A percentile compares a stretch with the other conserved stretches of the same genome.
Evolutionary conservation across 2,888 invertebrate species (phyloP).

Genomic region (Notocelia uddmanniana): DNA sequence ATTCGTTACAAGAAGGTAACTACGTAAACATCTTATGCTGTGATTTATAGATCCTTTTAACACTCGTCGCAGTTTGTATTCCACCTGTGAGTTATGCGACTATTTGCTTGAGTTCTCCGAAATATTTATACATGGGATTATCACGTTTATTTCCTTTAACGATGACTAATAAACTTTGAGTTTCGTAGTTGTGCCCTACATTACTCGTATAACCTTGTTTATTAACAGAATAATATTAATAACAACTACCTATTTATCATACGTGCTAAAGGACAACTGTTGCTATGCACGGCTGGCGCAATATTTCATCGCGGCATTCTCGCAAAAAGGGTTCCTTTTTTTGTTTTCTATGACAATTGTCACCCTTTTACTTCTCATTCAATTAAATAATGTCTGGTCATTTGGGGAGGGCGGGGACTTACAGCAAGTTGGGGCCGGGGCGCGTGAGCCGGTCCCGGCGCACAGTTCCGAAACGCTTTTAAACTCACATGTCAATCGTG

Average conservation of each 20-base stretch:
- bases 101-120: slow-evolving; percentile 51
- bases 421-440: slow-evolving; percentile 47
- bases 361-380: slow-evolving; percentile 85
- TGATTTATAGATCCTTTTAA: slow-evolving; percentile 69
- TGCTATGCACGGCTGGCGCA: slow-evolving; percentile 82
- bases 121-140: slow-evolving; percentile 13
- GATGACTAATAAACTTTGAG: not conserved
- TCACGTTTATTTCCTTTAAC: slow-evolving; percentile 1
- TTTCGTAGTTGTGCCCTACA: not conserved
- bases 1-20: slow-evolving; percentile 75
- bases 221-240: slow-evolving; percentile 49
- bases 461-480: not conserved
- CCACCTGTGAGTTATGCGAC: slow-evolving; percentile 59
- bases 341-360: slow-evolving; percentile 84
- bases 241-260: slow-evolving; percentile 52
- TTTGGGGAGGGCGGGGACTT: slow-evolving; percentile 73
- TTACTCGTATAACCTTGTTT: slow-evolving; percentile 29
- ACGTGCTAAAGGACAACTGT: slow-evolving; percentile 78
- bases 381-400: slow-evolving; percentile 87
- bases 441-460: slow-evolving; percentile 14
- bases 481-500: not conserved
- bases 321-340: slow-evolving; percentile 81
- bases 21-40: slow-evolving; percentile 74
- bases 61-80: slow-evolving; percentile 56
- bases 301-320: slow-evolving; percentile 80